Conservation (phyloP, 2,113 vertebrate genomes). For the Hyaena hyaena region DNA sequence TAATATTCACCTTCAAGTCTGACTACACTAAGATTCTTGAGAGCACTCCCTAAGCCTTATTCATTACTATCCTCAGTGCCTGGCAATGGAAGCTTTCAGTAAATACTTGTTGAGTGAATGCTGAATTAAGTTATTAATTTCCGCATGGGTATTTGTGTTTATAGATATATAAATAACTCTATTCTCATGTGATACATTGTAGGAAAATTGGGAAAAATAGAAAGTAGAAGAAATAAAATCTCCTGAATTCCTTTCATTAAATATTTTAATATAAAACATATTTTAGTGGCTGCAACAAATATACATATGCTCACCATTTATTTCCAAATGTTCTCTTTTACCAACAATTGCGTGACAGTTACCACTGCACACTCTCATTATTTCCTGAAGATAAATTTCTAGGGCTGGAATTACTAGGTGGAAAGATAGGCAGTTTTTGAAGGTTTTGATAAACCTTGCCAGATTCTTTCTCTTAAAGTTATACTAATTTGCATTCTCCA, state of each 20-base stretch:
- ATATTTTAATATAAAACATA: conserved; percentile 32
- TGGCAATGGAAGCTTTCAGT: neutral
- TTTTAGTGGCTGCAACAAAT: neutral
- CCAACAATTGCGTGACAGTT: conserved; percentile 29
- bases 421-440: conserved; percentile 29
- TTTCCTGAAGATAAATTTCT: conserved; percentile 66
- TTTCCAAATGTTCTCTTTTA: conserved; percentile 22
- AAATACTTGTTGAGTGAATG: neutral
- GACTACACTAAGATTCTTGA: neutral
- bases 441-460: conserved; percentile 56
- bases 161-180: conserved; percentile 26
- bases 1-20: neutral
- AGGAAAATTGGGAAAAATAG: neutral
- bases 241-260: conserved; percentile 38
- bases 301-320: neutral
- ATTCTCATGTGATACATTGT: neutral
- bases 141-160: neutral
- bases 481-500: conserved; percentile 19
- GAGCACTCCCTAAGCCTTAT: neutral
- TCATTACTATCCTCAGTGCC: neutral
- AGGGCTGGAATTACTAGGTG: conserved; percentile 23
- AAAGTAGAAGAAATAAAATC: conserved; percentile 47
- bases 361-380: neutral
- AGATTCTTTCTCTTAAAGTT: conserved; percentile 13
- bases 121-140: conserved; percentile 11